Conservation (phyloP, 2,888 invertebrate genomes). For the Acanthosepion lycidas region DNA sequence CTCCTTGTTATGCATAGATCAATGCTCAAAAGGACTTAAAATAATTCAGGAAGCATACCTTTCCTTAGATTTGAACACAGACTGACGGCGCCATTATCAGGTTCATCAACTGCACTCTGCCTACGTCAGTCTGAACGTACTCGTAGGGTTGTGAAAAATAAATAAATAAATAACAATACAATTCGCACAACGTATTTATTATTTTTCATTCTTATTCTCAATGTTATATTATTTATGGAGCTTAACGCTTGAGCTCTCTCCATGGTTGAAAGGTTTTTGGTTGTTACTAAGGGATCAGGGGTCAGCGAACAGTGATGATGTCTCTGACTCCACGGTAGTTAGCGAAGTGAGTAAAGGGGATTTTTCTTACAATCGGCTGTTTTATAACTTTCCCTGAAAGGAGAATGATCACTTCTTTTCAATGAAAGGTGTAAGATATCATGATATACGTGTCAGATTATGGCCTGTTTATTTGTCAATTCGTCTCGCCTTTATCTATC, state of each 20-base stretch:
- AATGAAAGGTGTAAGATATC: not conserved
- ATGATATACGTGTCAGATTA: conserved; percentile 33
- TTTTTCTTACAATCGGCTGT: not conserved
- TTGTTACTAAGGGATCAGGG: not conserved
- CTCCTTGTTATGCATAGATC: too few relatives aligned
- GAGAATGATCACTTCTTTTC: not conserved
- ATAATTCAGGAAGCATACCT: too few relatives aligned
- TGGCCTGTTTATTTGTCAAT: conserved; percentile 16
- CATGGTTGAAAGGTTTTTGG: not conserved
- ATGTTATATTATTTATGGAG: not conserved
- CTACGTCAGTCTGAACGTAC: too few relatives aligned
- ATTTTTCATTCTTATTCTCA: not conserved
- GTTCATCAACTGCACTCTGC: too few relatives aligned
- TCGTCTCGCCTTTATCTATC: not conserved
- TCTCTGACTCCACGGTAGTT: not conserved
- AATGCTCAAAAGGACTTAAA: too few relatives aligned
- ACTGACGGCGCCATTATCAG: too few relatives aligned
- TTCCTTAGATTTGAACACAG: too few relatives aligned
- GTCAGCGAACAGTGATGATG: not conserved
- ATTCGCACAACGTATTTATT: too few relatives aligned
- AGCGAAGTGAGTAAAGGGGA: not conserved
- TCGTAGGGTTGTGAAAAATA: too few relatives aligned
- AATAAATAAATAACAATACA: too few relatives aligned
- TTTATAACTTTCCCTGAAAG: not conserved
- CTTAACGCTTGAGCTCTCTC: not conserved